phyloP scores from a whole-genome alignment of 2,888 invertebrate species.

The Pterostichus niger region DNA sequence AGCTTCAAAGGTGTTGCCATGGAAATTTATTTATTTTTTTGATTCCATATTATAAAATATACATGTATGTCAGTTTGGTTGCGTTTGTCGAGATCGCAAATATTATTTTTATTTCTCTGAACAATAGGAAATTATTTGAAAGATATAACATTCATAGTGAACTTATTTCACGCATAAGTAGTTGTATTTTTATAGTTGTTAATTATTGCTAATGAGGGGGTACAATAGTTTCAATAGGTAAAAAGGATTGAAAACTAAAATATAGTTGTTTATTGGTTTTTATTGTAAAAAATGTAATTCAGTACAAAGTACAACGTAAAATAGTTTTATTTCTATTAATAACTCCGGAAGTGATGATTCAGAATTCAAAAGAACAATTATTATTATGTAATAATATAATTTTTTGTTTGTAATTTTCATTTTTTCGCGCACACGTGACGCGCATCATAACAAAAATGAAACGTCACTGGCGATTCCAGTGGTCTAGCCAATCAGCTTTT shows the following conservation, averaged over 20 bases:
- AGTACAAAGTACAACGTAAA: too few relatives aligned
- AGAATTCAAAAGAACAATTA: neutral
- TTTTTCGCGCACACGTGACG: neutral
- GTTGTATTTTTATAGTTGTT: too few relatives aligned
- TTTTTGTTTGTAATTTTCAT: neutral
- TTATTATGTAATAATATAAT: neutral
- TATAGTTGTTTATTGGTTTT: too few relatives aligned
- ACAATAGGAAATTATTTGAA: too few relatives aligned
- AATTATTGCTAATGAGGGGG: neutral
- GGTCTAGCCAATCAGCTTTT: slow-evolving; percentile 8
- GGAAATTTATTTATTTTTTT: slow-evolving; percentile 13
- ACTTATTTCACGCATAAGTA: too few relatives aligned
- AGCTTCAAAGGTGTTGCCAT: slow-evolving; percentile 1
- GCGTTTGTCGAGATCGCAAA: neutral
- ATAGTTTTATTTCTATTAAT: neutral
- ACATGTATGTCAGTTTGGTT: neutral
- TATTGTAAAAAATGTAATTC: too few relatives aligned
- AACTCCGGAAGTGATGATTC: slow-evolving; percentile 5
- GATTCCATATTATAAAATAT: neutral
- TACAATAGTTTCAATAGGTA: too few relatives aligned
- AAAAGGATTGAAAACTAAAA: neutral
- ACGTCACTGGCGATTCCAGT: neutral
- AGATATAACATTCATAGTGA: too few relatives aligned
- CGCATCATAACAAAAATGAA: neutral
- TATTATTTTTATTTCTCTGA: too few relatives aligned